Evolutionary conservation across 2,797 vertebrate species (phyloP), one percentile per base, ranked within the genome.

Genomic region (Characodon lateralis): DNA sequence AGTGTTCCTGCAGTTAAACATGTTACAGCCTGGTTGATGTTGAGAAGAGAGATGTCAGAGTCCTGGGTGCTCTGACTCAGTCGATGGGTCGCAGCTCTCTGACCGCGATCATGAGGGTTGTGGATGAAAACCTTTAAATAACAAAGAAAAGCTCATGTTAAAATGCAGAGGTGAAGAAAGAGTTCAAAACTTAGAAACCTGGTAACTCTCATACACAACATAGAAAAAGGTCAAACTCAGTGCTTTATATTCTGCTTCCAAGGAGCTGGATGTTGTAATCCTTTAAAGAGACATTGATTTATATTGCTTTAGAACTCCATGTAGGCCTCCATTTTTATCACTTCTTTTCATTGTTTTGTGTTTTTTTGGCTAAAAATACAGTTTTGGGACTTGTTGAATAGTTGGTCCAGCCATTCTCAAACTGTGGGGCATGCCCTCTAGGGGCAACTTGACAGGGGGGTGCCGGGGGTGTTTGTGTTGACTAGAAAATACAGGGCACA

Each of bases 11-110:
- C 96, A 1, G 97, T 93, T 48, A 99, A 92, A 90, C 97, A 99
- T 80, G 96, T 98, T 85, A 99, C 97, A 0, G 95, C 95, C 89
- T 99, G 97, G 91, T 98, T 99, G 89, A 99, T 97, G 92, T 98
- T 99, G 71, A 99, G 96, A 58, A 99, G 96, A 5, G 97, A 98
- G 78, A 99, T 93, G 72, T 99, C 97, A 0, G 96, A 96, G 88
- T 99, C 97, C 82, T 97, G 96, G 51, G 87, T 84, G 74, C 97
- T 99, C 77, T 95, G 97, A 81, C 95, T 95, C 90, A 97, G 90
- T 20, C 97, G 93, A 71, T 97, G 95, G 69, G 95, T 72, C 26
- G 78, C 90, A 1, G 94, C 83, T 74, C 93, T 95, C 89, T 97
- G 97, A 73, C 94, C 94, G 71, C 96, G 96, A 14, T 88, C 91